phyloP scores from a whole-genome alignment of 2,888 invertebrate species.

The Meta bourneti region DNA sequence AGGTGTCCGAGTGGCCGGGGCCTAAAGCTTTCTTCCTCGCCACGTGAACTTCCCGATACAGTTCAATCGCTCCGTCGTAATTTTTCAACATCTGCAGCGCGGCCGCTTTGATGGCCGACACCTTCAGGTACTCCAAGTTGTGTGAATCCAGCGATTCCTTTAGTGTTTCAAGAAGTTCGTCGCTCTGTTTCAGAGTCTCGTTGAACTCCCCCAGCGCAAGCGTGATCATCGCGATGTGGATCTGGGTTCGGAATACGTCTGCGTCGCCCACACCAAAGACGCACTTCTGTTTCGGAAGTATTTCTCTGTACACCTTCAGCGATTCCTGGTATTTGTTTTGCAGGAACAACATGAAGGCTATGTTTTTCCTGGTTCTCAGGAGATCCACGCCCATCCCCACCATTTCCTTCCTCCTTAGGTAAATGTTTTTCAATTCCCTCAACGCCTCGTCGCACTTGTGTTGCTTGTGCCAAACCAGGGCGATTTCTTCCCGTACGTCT shows the following conservation, averaged over 20 bases:
- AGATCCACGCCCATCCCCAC: slow-evolving; percentile 16
- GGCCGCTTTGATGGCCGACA: not conserved
- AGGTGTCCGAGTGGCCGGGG: not conserved
- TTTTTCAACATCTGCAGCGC: not conserved
- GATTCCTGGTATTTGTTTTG: slow-evolving; percentile 22
- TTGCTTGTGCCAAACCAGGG: not conserved
- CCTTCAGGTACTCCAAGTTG: not conserved
- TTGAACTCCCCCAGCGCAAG: not conserved
- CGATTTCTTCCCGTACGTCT: not conserved
- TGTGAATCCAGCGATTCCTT: not conserved
- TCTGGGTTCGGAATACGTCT: slow-evolving; percentile 7
- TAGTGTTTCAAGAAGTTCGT: not conserved
- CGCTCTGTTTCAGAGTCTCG: not conserved
- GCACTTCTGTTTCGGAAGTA: not conserved
- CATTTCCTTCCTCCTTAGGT: slow-evolving; percentile 19
- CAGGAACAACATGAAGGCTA: slow-evolving; percentile 2
- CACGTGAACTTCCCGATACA: not conserved
- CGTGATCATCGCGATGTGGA: not conserved
- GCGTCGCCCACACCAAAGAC: slow-evolving; percentile 6
- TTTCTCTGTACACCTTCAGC: not conserved
- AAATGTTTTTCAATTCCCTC: not conserved
- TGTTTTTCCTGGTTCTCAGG: slow-evolving; percentile 7
- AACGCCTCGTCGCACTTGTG: slow-evolving; percentile 31
- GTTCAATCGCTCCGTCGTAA: not conserved
- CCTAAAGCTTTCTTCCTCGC: not conserved